Base-by-base conservation (phyloP, 2,888 invertebrate species). In the Anoncus sp. region DNA sequence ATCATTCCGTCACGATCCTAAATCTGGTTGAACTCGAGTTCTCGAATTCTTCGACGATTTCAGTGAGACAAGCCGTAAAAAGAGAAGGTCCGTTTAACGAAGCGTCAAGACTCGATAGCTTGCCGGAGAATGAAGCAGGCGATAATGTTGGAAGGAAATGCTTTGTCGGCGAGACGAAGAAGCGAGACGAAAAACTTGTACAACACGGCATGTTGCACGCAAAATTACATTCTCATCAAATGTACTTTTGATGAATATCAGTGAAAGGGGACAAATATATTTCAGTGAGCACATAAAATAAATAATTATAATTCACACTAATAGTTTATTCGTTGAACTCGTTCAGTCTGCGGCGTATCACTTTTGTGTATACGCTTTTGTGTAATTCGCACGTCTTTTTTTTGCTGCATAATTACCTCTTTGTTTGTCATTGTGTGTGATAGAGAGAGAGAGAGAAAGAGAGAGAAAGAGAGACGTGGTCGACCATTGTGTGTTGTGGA, bases 351-450 rank as follows among this genome's bases (percentile, higher is more conserved):
- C 16, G 16, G 51, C 59, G 20, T 22, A 47, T 55, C 51, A 71
- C 40, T 40, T 47, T 20, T 24, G 9, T 45, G 16, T 45, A 45
- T 45, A 4, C 35, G 35, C 45, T 47, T 12, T 27, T 24, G 43
- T 45, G n/a, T n/a, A 55, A 22, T 18, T 66, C 47, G 31, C 18
- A 62, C 40, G n/a, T 63, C 63, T 38, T 53, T 60, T 16, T 51
- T 35, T 70, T 57, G 65, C 75, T 70, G 79, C 63, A 83, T 86
- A 87, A 85, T 86, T 86, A 85, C 80, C 82, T 79, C 85, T 86
- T 87, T 86, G 87, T 87, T 87, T 85, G 84, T 86, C 82, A 84
- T 84, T 83, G 84, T 83, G 80, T 77, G 73, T 16, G 55, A 27
- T 38, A 40, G 18, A 59, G 35, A 31, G 69, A 47, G 35, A 43